phyloP scores from a whole-genome alignment of 2,797 vertebrate species.

The Diceros bicornis region DNA sequence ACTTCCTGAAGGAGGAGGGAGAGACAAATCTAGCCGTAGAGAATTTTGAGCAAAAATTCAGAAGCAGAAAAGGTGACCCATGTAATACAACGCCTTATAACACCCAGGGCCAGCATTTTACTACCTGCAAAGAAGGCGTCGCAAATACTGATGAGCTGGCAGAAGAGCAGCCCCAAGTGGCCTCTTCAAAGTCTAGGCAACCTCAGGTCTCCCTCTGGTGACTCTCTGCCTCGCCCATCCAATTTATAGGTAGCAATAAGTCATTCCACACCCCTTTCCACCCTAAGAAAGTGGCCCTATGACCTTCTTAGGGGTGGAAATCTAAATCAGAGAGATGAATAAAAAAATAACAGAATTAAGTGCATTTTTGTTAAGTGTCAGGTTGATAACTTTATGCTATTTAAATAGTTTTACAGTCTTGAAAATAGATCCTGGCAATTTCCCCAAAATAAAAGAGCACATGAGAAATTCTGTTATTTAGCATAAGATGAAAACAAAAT shows the following conservation, averaged over 20 bases:
- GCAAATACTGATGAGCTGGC: constrained; percentile 73
- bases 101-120: constrained; percentile 59
- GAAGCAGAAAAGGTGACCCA: constrained; percentile 42
- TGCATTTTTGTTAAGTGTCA: not conserved
- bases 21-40: not conserved
- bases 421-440: constrained; percentile 15
- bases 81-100: not conserved
- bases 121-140: constrained; percentile 29
- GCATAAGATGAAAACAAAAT: constrained; percentile 57
- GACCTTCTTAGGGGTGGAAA: not conserved
- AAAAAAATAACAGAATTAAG: constrained; percentile 58
- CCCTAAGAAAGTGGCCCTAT: not conserved
- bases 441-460: not conserved
- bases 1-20: not conserved
- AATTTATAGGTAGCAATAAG: constrained; percentile 64
- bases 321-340: constrained; percentile 47
- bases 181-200: constrained; percentile 67
- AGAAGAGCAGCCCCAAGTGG: constrained; percentile 60
- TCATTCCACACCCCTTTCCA: not conserved
- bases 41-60: constrained; percentile 53
- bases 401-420: constrained; percentile 57
- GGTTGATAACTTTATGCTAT: not conserved
- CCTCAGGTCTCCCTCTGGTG: not conserved
- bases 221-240: constrained; percentile 31
- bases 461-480: constrained; percentile 37